Conservation (phyloP, 2,888 invertebrate genomes). For the Baccha elongata region DNA sequence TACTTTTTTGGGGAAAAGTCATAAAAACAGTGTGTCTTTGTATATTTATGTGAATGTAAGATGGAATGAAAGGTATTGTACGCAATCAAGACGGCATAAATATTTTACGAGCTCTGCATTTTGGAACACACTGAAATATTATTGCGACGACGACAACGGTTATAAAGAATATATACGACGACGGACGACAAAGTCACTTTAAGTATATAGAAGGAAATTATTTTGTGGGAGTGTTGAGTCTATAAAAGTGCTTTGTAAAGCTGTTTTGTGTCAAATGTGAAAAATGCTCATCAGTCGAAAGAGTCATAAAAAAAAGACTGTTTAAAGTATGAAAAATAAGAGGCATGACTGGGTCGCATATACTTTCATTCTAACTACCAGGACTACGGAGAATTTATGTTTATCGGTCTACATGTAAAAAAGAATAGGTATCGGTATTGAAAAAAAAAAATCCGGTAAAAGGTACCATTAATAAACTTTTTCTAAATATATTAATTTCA, state of each 20-base stretch:
- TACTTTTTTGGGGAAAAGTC: slow-evolving; percentile 11
- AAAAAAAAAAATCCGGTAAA: too few species aligned
- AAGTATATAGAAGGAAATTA: slow-evolving; percentile 18
- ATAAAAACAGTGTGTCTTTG: slow-evolving; percentile 48
- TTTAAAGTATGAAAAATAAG: too few species aligned
- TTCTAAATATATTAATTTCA: too few species aligned
- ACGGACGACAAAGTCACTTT: neutral
- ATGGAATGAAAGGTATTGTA: slow-evolving; percentile 12
- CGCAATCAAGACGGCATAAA: slow-evolving; percentile 55
- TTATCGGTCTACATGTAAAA: too few species aligned
- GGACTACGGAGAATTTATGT: too few species aligned
- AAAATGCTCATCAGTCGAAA: slow-evolving; percentile 27
- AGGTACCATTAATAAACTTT: too few species aligned
- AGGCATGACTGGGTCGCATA: too few species aligned
- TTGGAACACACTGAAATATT: slow-evolving; percentile 18
- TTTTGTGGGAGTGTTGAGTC: slow-evolving; percentile 28
- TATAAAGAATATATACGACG: neutral
- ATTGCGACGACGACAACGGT: slow-evolving; percentile 3
- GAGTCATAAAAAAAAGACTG: slow-evolving; percentile 37
- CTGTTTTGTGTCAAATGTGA: slow-evolving; percentile 33
- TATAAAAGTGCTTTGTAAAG: slow-evolving; percentile 26
- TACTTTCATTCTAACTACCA: too few species aligned
- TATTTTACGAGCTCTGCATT: slow-evolving; percentile 56
- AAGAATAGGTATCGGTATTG: too few species aligned
- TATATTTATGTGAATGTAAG: neutral